Percentiles rank a stretch among this genome's conserved stretches.
phyloP scores from a whole-genome alignment of 2,888 invertebrate species.

The Stegana nigrithorax region DNA sequence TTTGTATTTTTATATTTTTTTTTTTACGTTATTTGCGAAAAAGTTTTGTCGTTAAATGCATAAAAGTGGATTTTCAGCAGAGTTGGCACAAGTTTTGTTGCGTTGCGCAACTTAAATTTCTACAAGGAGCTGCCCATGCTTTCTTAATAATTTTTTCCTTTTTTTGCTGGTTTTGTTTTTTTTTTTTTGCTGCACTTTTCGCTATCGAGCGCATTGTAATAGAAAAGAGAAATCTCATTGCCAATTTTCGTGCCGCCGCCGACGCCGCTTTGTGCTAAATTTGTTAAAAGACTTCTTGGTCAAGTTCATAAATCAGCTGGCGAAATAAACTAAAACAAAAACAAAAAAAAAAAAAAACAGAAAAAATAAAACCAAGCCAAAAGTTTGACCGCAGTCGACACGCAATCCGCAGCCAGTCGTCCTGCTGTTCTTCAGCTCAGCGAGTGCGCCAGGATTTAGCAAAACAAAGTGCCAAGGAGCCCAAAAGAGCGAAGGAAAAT shows the following conservation, averaged over 20 bases:
- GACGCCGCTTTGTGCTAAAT: too few species aligned
- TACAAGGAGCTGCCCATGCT: too few species aligned
- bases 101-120: neutral
- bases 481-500: neutral
- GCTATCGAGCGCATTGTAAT: conserved; percentile 10
- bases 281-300: conserved; percentile 55
- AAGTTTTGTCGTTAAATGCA: conserved; percentile 28
- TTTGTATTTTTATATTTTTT: neutral
- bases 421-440: too few species aligned
- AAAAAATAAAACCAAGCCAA: neutral
- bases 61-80: neutral
- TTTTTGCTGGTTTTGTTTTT: neutral
- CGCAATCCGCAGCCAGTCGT: too few species aligned
- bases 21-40: neutral
- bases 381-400: conserved; percentile 21
- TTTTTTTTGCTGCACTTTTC: neutral
- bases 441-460: neutral
- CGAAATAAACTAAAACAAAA: conserved; percentile 34
- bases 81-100: conserved; percentile 4
- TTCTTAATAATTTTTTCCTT: neutral
- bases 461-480: neutral
- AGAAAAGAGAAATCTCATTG: conserved; percentile 28
- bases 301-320: conserved; percentile 61
- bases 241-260: too few species aligned
- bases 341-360: neutral